Percentiles rank a stretch among this genome's conserved stretches.
phyloP scores from a whole-genome alignment of 2,113 vertebrate species.

The Charadrius vociferus region DNA sequence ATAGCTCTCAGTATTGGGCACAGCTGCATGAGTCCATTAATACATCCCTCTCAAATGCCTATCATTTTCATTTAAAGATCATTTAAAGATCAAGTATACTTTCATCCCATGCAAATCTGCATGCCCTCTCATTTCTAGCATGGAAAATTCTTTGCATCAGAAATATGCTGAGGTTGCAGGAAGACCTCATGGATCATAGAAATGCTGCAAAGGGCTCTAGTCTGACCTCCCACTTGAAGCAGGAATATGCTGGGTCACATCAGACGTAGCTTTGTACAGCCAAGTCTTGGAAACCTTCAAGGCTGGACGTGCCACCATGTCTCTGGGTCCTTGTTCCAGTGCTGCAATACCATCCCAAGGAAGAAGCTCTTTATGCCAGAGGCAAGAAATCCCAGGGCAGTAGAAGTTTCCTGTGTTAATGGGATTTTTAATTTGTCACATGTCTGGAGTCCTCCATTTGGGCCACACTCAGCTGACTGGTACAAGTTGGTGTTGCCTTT shows the following conservation, averaged over 20 bases:
- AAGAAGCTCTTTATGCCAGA: not conserved
- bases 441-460: not conserved
- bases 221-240: not conserved
- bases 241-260: not conserved
- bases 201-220: not conserved
- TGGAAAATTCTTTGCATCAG: not conserved
- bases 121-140: not conserved
- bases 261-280: not conserved
- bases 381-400: not conserved
- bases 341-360: not conserved
- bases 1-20: not conserved
- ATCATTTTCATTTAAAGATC: not conserved
- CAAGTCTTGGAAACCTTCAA: not conserved
- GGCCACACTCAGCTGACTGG: not conserved
- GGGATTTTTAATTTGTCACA: not conserved
- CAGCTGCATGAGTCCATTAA: not conserved
- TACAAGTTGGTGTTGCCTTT: not conserved
- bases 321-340: not conserved
- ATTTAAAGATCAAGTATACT: not conserved
- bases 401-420: not conserved
- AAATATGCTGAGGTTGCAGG: not conserved
- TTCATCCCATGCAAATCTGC: not conserved
- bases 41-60: not conserved
- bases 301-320: not conserved
- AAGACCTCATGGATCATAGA: not conserved